A percentile compares a stretch with the other conserved stretches of the same genome.
Evolutionary conservation across 1,140 invertebrate genomes (phyloP).

Genomic region (Mercenaria mercenaria): DNA sequence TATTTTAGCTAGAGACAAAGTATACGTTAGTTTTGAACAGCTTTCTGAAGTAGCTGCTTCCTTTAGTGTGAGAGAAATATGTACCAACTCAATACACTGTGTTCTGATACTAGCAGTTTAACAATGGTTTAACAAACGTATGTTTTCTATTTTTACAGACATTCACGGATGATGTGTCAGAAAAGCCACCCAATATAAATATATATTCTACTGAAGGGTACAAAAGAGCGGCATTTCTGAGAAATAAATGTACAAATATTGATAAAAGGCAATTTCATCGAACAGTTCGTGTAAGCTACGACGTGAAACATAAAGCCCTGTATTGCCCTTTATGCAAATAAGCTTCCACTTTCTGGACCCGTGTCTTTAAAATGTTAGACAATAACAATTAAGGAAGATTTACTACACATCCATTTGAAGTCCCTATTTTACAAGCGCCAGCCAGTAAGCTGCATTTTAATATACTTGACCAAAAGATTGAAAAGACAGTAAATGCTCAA

Average conservation of each 20-base stretch:
- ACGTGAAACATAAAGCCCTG: neutral
- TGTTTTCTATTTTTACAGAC: too few species aligned
- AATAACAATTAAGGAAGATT: neutral
- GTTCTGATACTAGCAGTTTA: too few species aligned
- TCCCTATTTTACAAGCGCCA: neutral
- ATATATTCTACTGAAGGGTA: neutral
- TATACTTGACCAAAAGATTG: too few species aligned
- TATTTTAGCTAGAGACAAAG: too few species aligned
- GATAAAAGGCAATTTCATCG: neutral
- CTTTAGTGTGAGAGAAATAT: too few species aligned
- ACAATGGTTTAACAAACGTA: too few species aligned
- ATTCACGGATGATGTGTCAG: too few species aligned
- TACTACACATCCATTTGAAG: conserved; percentile 14
- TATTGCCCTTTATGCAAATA: conserved; percentile 45
- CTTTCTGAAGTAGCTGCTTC: too few species aligned
- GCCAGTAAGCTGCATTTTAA: neutral
- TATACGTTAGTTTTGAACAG: too few species aligned
- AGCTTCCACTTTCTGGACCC: conserved; percentile 31
- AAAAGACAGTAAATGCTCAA: neutral
- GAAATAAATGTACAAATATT: neutral
- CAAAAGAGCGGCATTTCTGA: neutral
- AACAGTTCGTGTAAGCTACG: neutral
- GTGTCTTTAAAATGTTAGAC: conserved; percentile 24
- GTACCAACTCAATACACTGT: too few species aligned
- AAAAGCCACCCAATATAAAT: too few species aligned